These are phyloP conservation scores for Bruchidius siliquastri DNA, from an alignment of 2,888 invertebrate genomes.

Conservation along the genomic window DNA sequence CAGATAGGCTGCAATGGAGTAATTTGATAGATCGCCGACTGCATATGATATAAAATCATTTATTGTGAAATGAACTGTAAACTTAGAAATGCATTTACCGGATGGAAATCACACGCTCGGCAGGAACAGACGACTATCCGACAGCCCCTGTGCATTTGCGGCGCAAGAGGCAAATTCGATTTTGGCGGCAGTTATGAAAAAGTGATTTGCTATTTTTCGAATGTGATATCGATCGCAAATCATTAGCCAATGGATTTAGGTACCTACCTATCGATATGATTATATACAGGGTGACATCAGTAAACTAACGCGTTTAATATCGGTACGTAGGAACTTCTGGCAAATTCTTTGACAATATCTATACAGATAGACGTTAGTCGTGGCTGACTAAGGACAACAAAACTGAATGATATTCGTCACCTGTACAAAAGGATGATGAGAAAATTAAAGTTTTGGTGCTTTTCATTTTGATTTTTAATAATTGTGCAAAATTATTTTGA, in stretches of 20 bases:
- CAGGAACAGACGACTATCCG: background rate
- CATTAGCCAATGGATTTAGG: background rate
- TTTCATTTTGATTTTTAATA: no score
- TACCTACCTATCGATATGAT: background rate
- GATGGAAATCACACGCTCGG: conserved; percentile 23
- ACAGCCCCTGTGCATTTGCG: background rate
- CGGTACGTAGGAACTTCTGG: no score
- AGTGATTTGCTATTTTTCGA: background rate
- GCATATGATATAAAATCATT: conserved; percentile 26
- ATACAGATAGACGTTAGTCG: no score
- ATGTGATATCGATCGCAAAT: background rate
- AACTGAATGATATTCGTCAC: no score
- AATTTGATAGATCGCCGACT: conserved; percentile 34
- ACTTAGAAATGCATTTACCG: conserved; percentile 29
- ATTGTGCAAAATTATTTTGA: no score
- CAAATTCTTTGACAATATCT: no score
- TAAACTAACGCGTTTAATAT: no score
- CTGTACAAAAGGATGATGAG: no score
- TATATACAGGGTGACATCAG: no score
- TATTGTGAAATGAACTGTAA: conserved; percentile 32
- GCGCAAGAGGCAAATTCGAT: background rate
- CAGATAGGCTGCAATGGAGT: conserved; percentile 23
- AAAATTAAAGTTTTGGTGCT: no score
- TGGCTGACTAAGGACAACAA: no score
- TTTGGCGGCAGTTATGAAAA: background rate